These are phyloP conservation scores for Buceros bicornis DNA, from an alignment of 2,797 vertebrate species.

Conservation along the genomic window DNA sequence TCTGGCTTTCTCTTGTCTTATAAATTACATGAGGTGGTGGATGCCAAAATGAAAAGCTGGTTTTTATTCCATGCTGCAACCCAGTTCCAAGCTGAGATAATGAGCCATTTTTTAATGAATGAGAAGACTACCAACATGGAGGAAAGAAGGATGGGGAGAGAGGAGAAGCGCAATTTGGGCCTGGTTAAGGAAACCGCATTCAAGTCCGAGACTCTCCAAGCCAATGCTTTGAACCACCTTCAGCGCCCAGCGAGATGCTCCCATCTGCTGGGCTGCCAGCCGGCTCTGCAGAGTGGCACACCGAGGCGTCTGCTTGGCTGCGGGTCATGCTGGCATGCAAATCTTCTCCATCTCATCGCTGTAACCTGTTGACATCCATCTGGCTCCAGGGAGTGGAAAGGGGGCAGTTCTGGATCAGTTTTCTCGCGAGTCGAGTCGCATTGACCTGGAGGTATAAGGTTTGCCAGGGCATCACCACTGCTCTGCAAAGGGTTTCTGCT, in stretches of 20 bases:
- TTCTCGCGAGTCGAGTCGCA: accelerated
- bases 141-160: neutral
- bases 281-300: accelerated
- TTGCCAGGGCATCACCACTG: accelerated
- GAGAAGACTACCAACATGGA: conserved; percentile 5
- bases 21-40: conserved; percentile 6
- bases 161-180: neutral
- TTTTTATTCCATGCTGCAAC: conserved; percentile 38
- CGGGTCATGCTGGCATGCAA: accelerated
- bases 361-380: conserved; percentile 1
- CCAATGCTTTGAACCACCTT: accelerated
- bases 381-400: neutral
- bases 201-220: neutral
- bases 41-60: conserved; percentile 61
- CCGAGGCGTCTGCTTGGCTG: neutral
- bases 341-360: neutral
- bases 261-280: accelerated
- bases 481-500: neutral
- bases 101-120: conserved; percentile 42
- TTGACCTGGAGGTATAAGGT: accelerated
- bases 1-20: conserved; percentile 33
- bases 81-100: conserved; percentile 57
- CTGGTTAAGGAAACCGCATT: neutral
- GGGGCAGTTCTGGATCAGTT: neutral
- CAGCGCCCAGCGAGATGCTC: accelerated